Evolutionary conservation across 2,888 invertebrate species (phyloP).

Genomic region (Cosmorhoe ocellata): DNA sequence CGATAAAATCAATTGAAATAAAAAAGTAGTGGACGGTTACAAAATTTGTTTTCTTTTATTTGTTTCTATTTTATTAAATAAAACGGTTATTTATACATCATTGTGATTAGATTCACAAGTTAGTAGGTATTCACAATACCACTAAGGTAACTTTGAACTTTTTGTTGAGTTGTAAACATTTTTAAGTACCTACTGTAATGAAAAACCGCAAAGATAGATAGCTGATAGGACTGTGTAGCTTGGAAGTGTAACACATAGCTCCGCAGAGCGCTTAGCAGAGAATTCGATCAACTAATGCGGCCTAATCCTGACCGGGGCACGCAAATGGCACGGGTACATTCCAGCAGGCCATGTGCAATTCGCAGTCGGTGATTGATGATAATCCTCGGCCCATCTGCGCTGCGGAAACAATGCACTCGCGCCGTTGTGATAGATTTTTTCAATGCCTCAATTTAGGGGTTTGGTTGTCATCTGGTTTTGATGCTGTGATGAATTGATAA

Average conservation of each 20-base stretch:
- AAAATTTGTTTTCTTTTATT: no score
- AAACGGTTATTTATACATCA: no score
- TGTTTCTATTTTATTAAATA: no score
- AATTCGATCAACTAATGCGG: slow-evolving; percentile 79
- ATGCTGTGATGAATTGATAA: slow-evolving; percentile 19
- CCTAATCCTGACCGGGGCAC: slow-evolving; percentile 71
- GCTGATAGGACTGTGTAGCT: background rate
- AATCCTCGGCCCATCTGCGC: slow-evolving; percentile 65
- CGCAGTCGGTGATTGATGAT: slow-evolving; percentile 77
- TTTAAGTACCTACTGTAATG: no score
- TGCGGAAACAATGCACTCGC: slow-evolving; percentile 55
- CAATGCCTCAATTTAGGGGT: slow-evolving; percentile 30
- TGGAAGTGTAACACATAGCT: slow-evolving; percentile 62
- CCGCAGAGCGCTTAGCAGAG: slow-evolving; percentile 74
- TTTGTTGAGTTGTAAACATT: no score
- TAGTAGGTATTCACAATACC: no score
- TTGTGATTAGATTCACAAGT: no score
- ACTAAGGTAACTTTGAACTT: no score
- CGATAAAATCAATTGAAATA: slow-evolving; percentile 36
- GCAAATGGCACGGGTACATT: slow-evolving; percentile 64
- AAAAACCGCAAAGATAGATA: no score
- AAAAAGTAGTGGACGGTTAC: background rate
- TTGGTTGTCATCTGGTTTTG: slow-evolving; percentile 21
- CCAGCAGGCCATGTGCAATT: slow-evolving; percentile 74
- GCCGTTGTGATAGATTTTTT: slow-evolving; percentile 46